Percentiles rank a stretch among this genome's conserved stretches.
Conservation (phyloP, 1,140 invertebrate genomes). For the Drosophila carrolli region DNA sequence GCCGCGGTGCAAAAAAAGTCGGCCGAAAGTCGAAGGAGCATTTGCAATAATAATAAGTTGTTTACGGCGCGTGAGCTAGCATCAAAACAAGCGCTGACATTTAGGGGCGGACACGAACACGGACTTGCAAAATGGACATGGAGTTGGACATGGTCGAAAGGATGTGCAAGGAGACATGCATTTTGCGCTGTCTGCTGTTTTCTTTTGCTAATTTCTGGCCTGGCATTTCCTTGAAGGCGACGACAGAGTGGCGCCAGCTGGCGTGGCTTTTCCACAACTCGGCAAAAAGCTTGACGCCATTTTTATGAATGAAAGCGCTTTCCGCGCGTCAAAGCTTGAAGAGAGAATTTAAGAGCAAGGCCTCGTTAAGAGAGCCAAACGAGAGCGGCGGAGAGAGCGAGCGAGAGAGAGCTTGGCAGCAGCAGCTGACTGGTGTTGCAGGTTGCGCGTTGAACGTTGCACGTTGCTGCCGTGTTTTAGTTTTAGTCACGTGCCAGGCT, state of each 20-base stretch:
- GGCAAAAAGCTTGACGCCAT: constrained; percentile 76
- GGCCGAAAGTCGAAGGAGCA: constrained; percentile 44
- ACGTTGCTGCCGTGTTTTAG: constrained; percentile 33
- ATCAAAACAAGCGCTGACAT: constrained; percentile 82
- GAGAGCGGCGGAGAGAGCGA: constrained; percentile 6
- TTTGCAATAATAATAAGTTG: constrained; percentile 81
- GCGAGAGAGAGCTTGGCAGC: constrained; percentile 23
- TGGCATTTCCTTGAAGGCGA: constrained; percentile 40
- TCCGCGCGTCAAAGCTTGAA: constrained; percentile 37
- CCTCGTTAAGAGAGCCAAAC: constrained; percentile 13
- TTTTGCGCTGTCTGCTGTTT: constrained; percentile 2
- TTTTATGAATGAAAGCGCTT: constrained; percentile 80
- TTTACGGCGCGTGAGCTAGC: constrained; percentile 81
- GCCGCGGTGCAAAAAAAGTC: constrained; percentile 14
- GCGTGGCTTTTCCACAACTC: constrained; percentile 61
- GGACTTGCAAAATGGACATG: constrained; percentile 36
- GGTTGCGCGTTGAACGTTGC: constrained; percentile 36
- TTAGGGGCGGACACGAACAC: constrained; percentile 76
- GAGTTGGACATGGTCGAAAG: constrained; percentile 47
- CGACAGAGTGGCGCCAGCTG: constrained; percentile 66
- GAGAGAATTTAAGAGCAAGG: constrained; percentile 37
- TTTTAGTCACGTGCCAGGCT: constrained; percentile 46
- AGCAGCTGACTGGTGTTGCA: constrained; percentile 43
- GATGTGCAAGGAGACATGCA: constrained; percentile 50
- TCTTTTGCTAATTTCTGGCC: constrained; percentile 14